Conservation (phyloP, 2,113 vertebrate genomes). For the Paedocypris sp. region DNA sequence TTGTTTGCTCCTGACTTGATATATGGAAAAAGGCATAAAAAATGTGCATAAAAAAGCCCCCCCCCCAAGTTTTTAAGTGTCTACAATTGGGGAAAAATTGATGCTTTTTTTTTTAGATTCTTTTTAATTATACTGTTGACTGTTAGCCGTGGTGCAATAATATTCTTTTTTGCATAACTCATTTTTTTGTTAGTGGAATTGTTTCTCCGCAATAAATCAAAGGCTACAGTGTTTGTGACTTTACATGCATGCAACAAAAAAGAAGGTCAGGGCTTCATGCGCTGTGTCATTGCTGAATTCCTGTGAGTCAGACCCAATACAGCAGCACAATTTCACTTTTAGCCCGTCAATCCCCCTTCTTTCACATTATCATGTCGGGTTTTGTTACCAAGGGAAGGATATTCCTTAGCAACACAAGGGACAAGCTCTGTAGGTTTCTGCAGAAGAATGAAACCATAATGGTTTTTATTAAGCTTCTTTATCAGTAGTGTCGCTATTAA, state of each 20-base stretch:
- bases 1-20: no score
- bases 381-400: constrained; percentile 13
- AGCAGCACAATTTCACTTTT: not conserved
- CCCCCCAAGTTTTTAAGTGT: no score
- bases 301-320: not conserved
- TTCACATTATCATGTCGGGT: constrained; percentile 5
- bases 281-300: not conserved
- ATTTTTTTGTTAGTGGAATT: not conserved
- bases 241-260: not conserved
- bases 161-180: no score
- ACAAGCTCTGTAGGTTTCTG: not conserved
- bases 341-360: not conserved
- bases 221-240: not conserved
- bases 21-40: no score
- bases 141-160: no score
- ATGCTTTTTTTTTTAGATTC: no score
- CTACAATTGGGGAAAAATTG: no score
- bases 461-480: constrained; percentile 19
- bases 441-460: constrained; percentile 7
- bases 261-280: not conserved
- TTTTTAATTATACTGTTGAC: no score
- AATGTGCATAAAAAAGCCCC: no score
- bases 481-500: constrained; percentile 1
- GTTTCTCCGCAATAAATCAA: not conserved
- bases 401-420: constrained; percentile 15